phyloP scores from a whole-genome alignment of 2,113 vertebrate genomes.

The Tursiops truncatus region DNA sequence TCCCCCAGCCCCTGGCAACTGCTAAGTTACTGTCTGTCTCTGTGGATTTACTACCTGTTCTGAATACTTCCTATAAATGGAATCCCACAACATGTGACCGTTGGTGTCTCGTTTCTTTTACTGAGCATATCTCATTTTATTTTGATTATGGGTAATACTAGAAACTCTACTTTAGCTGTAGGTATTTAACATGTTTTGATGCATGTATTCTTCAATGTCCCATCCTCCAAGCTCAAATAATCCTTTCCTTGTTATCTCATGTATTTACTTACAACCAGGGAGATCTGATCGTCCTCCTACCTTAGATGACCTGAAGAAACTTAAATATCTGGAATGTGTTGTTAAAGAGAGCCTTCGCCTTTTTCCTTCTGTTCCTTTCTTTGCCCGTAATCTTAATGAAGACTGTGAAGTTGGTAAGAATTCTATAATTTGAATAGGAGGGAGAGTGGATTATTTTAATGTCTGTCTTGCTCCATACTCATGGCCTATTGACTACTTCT shows the following conservation, averaged over 20 bases:
- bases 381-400: constrained; percentile 89
- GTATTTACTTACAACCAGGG: constrained; percentile 79
- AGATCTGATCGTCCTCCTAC: constrained; percentile 83
- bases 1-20: neutral
- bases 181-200: neutral
- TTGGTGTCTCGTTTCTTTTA: neutral
- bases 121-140: neutral
- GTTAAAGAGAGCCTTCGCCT: constrained; percentile 94
- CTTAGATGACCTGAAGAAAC: constrained; percentile 91
- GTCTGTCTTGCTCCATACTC: neutral
- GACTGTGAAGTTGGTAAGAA: constrained; percentile 91
- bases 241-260: neutral
- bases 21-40: neutral
- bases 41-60: neutral
- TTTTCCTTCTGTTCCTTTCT: constrained; percentile 95
- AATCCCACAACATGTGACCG: neutral
- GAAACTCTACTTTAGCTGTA: neutral
- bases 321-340: constrained; percentile 94
- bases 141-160: neutral
- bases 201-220: neutral
- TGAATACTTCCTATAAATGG: neutral
- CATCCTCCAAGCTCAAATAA: neutral
- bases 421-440: neutral
- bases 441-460: neutral
- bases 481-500: neutral